These are phyloP conservation scores for Ichneumoninae sp. DNA, from an alignment of 2,888 invertebrate genomes.

Conservation along the genomic window DNA sequence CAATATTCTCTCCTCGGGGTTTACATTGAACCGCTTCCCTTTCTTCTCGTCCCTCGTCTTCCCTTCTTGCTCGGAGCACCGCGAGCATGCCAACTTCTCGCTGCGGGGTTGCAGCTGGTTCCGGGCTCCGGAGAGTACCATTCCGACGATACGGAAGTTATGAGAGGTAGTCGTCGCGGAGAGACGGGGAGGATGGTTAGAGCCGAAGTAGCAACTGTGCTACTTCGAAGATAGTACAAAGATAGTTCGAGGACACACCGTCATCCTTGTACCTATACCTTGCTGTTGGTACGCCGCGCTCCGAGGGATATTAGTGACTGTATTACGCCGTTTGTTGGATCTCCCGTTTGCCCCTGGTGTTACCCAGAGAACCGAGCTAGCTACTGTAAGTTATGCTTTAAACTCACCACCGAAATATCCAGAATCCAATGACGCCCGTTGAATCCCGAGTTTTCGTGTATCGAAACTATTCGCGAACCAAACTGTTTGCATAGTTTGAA, in stretches of 20 bases:
- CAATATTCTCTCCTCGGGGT: constrained; percentile 52
- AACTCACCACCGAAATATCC: constrained; percentile 7
- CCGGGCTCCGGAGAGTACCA: constrained; percentile 56
- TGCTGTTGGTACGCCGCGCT: constrained; percentile 48
- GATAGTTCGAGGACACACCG: constrained; percentile 30
- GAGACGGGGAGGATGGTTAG: constrained; percentile 17
- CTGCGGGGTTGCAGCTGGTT: constrained; percentile 17
- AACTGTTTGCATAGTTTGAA: not conserved
- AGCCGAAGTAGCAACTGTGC: constrained; percentile 26
- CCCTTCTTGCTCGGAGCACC: not conserved
- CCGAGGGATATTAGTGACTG: constrained; percentile 71
- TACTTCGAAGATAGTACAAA: no score
- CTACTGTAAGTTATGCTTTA: constrained; percentile 13
- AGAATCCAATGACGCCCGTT: not conserved
- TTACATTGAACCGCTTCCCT: constrained; percentile 24
- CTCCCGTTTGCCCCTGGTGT: constrained; percentile 58
- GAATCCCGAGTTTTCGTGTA: not conserved
- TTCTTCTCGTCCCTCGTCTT: constrained; percentile 12
- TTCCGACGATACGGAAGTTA: constrained; percentile 73
- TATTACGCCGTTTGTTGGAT: constrained; percentile 71
- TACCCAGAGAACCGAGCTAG: constrained; percentile 48
- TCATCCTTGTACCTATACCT: constrained; percentile 26
- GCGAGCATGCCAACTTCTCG: constrained; percentile 22
- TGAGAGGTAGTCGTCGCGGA: constrained; percentile 71
- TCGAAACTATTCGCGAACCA: not conserved